Evolutionary conservation across 2,888 invertebrate genomes (phyloP), one percentile per base, ranked within the genome.

Genomic region (Dugesia japonica): DNA sequence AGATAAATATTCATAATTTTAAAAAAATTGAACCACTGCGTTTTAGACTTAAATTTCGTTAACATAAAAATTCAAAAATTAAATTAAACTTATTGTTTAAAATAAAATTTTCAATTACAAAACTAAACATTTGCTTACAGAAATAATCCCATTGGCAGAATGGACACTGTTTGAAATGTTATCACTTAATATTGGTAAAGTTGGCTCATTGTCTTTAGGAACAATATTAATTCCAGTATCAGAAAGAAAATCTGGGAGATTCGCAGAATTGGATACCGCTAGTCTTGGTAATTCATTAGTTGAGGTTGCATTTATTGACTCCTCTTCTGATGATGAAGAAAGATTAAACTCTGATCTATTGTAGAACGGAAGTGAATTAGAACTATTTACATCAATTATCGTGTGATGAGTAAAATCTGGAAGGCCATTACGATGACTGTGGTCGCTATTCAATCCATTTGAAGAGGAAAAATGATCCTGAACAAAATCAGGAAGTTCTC

Each of bases 401-500:
- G 56, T 56, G 56, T 56, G 56, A 23, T 26, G 75, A 9, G 75
- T 28, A 20, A 75, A 75, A 28, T 75, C 75, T 15, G 75, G 75
- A 4, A 75, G 28, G 17, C 56, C 56, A 23, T 56, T 56, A 4
- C 56, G n/a, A n/a, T n/a, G 4, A 23, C n/a, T 23, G 26, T 38
- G 75, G 13, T 75, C 75, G 1, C 7, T 1, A 9, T 20, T 28
- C 7, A 26, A 26, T 4, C 74, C 74, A 13, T 42, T 71, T 20
- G 56, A n/a, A 9, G 75, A 26, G 1, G 26, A 4, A 28, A 75
- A 75, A 42, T 75, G 75, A 71, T 75, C 75, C 26, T 75, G 75
- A 13, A 75, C 75, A 71, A 75, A 75, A 28, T 75, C 75, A 26
- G 75, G 75, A n/a, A 75, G 75, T 26, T 75, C 75, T 23, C 75